Percentiles rank a stretch among this genome's conserved stretches.
Evolutionary conservation across 2,888 invertebrate species (phyloP).

Genomic region (Melanargia galathea): DNA sequence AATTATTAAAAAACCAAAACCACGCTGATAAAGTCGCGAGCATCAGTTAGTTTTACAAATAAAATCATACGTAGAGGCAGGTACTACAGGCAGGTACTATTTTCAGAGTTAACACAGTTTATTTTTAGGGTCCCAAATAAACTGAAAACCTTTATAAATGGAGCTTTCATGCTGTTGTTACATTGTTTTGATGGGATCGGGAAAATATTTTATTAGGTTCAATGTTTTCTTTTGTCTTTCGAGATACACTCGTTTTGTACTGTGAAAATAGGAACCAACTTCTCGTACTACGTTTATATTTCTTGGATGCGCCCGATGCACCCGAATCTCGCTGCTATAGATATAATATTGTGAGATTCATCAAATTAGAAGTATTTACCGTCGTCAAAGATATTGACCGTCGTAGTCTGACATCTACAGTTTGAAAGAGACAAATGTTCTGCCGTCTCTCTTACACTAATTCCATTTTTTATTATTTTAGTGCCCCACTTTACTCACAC

Average conservation of each 20-base stretch:
- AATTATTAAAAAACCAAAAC: no score
- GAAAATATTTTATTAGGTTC: slow-evolving; percentile 16
- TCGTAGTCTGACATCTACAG: no score
- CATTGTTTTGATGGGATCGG: slow-evolving; percentile 17
- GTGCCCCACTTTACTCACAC: no score
- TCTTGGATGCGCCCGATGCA: neutral
- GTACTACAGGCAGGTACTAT: neutral
- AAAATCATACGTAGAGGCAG: neutral
- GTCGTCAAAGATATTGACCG: no score
- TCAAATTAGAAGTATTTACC: no score
- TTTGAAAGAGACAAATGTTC: no score
- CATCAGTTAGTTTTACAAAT: no score
- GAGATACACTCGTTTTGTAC: neutral
- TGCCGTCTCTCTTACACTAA: no score
- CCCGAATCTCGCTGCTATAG: no score
- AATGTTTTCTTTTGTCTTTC: slow-evolving; percentile 12
- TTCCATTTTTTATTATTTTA: no score
- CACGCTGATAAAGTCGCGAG: no score
- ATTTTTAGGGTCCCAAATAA: slow-evolving; percentile 14
- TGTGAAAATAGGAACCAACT: neutral
- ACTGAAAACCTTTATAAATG: slow-evolving; percentile 12
- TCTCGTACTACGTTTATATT: neutral
- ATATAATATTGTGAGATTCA: no score
- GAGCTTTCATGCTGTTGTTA: slow-evolving; percentile 1
- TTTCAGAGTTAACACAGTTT: neutral